Conservation (phyloP, 2,113 vertebrate species). For the Phalacrocorax pelagicus region DNA sequence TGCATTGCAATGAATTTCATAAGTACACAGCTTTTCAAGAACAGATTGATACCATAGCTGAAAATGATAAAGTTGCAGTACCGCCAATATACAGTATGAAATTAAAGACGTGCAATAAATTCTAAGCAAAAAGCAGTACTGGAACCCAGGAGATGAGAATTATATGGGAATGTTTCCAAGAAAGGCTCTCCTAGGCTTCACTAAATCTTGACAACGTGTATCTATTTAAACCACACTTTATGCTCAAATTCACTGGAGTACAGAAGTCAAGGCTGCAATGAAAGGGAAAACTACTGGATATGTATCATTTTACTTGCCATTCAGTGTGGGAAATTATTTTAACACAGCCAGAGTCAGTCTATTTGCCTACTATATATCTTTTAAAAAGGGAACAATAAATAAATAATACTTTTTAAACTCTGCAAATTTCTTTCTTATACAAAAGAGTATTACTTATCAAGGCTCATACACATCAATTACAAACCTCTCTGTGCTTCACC, state of each 20-base stretch:
- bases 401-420: neutral
- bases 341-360: neutral
- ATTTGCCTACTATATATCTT: neutral
- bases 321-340: neutral
- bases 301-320: neutral
- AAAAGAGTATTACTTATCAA: neutral
- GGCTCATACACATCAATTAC: neutral
- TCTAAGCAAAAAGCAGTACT: neutral
- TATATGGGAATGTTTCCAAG: neutral
- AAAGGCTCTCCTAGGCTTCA: neutral
- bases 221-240: constrained; percentile 14
- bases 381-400: neutral
- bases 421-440: neutral
- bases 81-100: neutral
- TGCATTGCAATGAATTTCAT: neutral
- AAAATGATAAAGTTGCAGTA: neutral
- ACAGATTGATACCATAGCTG: neutral
- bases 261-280: neutral
- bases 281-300: neutral
- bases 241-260: neutral
- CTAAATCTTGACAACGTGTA: neutral
- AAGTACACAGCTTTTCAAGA: neutral
- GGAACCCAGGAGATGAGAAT: neutral
- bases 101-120: neutral
- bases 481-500: neutral